Conservation (phyloP, 2,113 vertebrate species). For the Pavo muticus region DNA sequence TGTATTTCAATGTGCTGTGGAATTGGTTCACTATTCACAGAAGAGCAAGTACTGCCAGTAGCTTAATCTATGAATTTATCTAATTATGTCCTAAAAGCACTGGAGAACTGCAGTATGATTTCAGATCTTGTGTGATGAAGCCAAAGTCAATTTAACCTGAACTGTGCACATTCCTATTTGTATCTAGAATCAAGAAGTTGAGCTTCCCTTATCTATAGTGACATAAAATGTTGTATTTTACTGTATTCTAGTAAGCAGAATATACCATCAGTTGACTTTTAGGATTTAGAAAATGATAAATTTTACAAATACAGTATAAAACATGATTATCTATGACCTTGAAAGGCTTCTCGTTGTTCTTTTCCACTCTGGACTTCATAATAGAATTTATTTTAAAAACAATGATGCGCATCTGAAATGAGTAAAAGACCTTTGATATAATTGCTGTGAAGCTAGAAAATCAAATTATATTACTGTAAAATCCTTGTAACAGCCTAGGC, state of each 20-base stretch:
- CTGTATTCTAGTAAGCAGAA: not conserved
- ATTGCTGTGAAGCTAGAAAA: conserved; percentile 54
- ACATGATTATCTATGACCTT: not conserved
- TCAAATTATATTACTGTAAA: conserved; percentile 63
- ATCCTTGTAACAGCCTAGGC: conserved; percentile 56
- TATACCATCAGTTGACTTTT: not conserved
- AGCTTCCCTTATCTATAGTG: not conserved
- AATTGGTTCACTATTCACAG: conserved; percentile 73
- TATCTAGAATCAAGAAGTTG: conserved; percentile 41
- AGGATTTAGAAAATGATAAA: not conserved
- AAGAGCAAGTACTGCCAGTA: conserved; percentile 70
- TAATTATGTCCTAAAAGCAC: conserved; percentile 75
- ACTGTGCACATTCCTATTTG: conserved; percentile 37
- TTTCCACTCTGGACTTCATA: conserved; percentile 9
- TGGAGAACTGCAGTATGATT: conserved; percentile 58
- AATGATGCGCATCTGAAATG: not conserved
- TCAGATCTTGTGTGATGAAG: conserved; percentile 68
- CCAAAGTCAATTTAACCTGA: conserved; percentile 75
- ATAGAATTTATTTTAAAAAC: conserved; percentile 48
- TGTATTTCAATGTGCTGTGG: conserved; percentile 69
- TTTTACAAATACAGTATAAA: not conserved
- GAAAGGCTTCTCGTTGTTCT: conserved; percentile 9
- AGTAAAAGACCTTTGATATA: conserved; percentile 46
- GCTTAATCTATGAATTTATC: conserved; percentile 77
- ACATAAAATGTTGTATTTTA: not conserved